These are phyloP conservation scores for Eciton burchellii DNA, from an alignment of 1,140 invertebrate species.

Conservation along the genomic window DNA sequence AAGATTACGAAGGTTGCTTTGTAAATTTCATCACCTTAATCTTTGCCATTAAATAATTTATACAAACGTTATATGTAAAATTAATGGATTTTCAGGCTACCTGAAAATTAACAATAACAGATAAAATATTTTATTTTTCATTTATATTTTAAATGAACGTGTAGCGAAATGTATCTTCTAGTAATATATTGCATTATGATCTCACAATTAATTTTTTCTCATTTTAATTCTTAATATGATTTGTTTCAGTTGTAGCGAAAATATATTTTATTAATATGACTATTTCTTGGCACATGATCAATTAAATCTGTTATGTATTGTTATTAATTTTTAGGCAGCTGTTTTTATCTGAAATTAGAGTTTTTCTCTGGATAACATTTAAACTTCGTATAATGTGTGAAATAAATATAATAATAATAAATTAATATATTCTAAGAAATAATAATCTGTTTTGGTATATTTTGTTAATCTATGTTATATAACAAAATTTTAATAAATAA, in stretches of 20 bases:
- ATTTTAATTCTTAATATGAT: constrained; percentile 2
- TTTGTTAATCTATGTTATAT: constrained; percentile 21
- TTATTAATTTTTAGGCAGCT: constrained; percentile 46
- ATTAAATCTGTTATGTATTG: constrained; percentile 22
- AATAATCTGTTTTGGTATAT: constrained; percentile 3
- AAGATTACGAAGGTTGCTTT: no score
- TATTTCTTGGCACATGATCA: constrained; percentile 42
- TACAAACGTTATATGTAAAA: constrained; percentile 23
- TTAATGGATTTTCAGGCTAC: constrained; percentile 33
- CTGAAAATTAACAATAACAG: constrained; percentile 45
- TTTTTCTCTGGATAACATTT: no score
- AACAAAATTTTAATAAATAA: constrained; percentile 13
- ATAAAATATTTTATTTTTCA: constrained; percentile 5
- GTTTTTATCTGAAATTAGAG: not conserved
- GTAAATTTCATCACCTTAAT: constrained; percentile 2
- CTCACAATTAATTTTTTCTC: constrained; percentile 31
- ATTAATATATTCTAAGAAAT: constrained; percentile 20
- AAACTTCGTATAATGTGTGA: no score
- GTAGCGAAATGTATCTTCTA: constrained; percentile 18
- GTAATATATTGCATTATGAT: constrained; percentile 21
- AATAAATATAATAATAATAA: constrained; percentile 1
- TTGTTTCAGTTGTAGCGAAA: constrained; percentile 20
- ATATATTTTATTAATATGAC: constrained; percentile 23
- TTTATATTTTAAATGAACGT: constrained; percentile 10
- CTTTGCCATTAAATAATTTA: constrained; percentile 30